Conservation (phyloP, 2,888 invertebrate species). For the Melinaea marsaeus region DNA sequence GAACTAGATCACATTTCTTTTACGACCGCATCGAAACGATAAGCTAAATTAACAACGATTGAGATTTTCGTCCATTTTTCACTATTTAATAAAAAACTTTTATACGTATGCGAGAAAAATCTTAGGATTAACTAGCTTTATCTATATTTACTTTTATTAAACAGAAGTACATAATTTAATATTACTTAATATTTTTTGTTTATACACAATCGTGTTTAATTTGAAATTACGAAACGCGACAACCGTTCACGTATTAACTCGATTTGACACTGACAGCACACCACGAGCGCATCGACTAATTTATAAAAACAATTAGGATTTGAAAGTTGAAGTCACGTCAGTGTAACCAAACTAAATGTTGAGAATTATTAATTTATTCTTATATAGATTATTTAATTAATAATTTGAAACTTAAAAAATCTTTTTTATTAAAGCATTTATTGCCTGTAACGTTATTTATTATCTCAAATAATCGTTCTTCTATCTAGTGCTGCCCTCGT, state of each 20-base stretch:
- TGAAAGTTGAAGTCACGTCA: neutral
- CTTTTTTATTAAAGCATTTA: neutral
- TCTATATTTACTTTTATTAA: slow-evolving; percentile 11
- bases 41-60: slow-evolving; percentile 50
- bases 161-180: slow-evolving; percentile 7
- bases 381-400: neutral
- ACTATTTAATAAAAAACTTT: slow-evolving; percentile 40
- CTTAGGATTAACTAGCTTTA: neutral
- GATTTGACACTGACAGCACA: slow-evolving; percentile 37
- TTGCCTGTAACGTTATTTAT: neutral
- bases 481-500: neutral
- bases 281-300: neutral
- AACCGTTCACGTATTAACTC: slow-evolving; percentile 29
- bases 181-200: slow-evolving; percentile 21
- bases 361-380: neutral
- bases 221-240: slow-evolving; percentile 30
- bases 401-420: neutral
- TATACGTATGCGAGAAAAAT: neutral
- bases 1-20: slow-evolving; percentile 64
- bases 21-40: slow-evolving; percentile 47
- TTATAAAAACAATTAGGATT: slow-evolving; percentile 10
- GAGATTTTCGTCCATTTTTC: slow-evolving; percentile 62
- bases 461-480: neutral
- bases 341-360: neutral
- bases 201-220: slow-evolving; percentile 34